Conservation (phyloP, 2,888 invertebrate species). For the Spisula subtruncata region DNA sequence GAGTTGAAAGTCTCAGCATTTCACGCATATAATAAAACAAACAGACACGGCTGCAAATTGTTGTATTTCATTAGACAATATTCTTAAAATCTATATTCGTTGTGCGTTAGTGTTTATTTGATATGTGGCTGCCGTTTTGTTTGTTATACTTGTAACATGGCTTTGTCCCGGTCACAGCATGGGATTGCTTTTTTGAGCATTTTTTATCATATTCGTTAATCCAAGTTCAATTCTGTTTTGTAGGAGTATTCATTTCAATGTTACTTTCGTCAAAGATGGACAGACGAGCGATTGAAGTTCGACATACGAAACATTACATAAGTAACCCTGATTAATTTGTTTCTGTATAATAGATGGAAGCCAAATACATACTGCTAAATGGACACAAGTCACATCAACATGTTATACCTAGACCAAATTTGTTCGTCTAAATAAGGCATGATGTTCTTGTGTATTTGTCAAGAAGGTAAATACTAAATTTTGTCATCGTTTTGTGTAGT, state of each 20-base stretch:
- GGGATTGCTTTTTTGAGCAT: too few relatives aligned
- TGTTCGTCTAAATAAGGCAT: slow-evolving; percentile 93
- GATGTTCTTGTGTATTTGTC: slow-evolving; percentile 83
- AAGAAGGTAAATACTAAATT: slow-evolving; percentile 72
- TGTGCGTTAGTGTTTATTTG: too few relatives aligned
- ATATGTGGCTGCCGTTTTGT: too few relatives aligned
- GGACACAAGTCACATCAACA: slow-evolving; percentile 93
- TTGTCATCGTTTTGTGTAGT: too few relatives aligned
- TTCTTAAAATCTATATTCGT: too few relatives aligned
- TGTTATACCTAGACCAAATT: slow-evolving; percentile 98
- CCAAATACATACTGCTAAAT: slow-evolving; percentile 94
- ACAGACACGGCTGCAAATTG: too few relatives aligned
- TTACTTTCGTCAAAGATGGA: slow-evolving; percentile 86
- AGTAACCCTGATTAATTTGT: slow-evolving; percentile 90
- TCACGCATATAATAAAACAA: too few relatives aligned
- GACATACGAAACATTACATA: slow-evolving; percentile 81
- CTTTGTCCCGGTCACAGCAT: too few relatives aligned
- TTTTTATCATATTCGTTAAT: too few relatives aligned
- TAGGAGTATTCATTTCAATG: slow-evolving; percentile 85
- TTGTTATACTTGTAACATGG: too few relatives aligned
- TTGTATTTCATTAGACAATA: too few relatives aligned
- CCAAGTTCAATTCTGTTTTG: slow-evolving; percentile 22
- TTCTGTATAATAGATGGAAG: slow-evolving; percentile 97
- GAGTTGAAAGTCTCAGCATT: too few relatives aligned
- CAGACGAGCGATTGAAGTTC: slow-evolving; percentile 83